Conservation (phyloP, 2,113 vertebrate genomes). For the Oreochromis spilurus region DNA sequence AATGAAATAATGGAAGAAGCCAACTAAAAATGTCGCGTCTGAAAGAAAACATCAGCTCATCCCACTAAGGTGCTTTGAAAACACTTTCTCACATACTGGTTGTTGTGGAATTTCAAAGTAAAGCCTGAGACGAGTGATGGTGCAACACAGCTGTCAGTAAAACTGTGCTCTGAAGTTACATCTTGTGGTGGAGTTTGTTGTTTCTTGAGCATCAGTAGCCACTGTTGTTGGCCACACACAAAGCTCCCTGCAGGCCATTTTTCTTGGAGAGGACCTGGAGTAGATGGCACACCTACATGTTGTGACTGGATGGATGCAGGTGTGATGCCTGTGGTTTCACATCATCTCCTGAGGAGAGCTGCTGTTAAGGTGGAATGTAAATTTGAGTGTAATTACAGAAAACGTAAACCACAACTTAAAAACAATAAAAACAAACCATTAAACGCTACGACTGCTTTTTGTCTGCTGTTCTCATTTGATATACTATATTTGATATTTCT, state of each 20-base stretch:
- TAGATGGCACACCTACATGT: conserved; percentile 31
- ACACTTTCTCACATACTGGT: neutral
- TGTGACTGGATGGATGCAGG: conserved; percentile 42
- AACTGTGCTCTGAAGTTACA: neutral
- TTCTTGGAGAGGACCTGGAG: neutral
- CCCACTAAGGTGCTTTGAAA: neutral
- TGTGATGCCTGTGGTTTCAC: conserved; percentile 49
- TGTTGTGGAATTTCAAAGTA: neutral
- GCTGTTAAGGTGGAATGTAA: neutral
- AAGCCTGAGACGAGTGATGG: neutral
- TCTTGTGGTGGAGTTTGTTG: conserved; percentile 16
- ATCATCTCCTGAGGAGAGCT: neutral
- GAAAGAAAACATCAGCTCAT: neutral
- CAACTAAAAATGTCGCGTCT: neutral
- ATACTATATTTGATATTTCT: neutral
- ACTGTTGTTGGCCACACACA: conserved; percentile 60
- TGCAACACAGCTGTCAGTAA: conserved; percentile 18
- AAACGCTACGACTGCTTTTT: neutral
- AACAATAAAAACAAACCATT: neutral
- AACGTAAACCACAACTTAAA: neutral
- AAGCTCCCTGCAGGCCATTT: conserved; percentile 37
- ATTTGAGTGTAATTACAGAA: neutral
- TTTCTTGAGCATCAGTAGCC: neutral
- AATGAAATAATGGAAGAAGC: neutral
- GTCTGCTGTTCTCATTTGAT: neutral